These are phyloP conservation scores for Tenualosa thibaudeaui DNA, from an alignment of 2,797 vertebrate genomes.

Conservation along the genomic window DNA sequence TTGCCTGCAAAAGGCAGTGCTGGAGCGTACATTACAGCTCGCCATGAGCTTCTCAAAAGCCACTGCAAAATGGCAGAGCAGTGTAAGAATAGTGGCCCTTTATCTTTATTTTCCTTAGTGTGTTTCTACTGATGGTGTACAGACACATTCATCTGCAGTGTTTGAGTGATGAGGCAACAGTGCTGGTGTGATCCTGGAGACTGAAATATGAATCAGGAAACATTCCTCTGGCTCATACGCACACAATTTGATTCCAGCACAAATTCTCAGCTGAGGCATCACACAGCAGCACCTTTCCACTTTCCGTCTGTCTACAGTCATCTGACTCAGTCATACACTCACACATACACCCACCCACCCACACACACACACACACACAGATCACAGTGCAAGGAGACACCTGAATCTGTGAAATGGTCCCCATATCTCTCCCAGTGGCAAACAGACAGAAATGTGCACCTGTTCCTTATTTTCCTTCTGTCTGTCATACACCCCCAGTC, in stretches of 20 bases:
- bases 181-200: background rate
- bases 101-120: background rate
- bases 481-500: background rate
- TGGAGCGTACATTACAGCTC: background rate
- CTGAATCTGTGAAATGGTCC: background rate
- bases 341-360: background rate
- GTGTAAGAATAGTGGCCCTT: background rate
- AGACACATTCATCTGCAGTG: background rate
- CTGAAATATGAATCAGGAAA: background rate
- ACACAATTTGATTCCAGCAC: background rate
- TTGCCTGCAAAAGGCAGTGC: background rate
- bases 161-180: background rate
- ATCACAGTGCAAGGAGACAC: constrained; percentile 25
- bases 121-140: background rate
- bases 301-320: background rate
- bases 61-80: background rate
- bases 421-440: background rate
- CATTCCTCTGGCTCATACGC: background rate
- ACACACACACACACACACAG: constrained; percentile 22
- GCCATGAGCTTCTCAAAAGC: background rate
- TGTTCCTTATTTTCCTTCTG: background rate
- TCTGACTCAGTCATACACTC: background rate
- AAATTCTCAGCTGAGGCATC: background rate
- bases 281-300: background rate
- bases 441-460: constrained; percentile 24